Base-by-base conservation (phyloP, 2,113 vertebrate genomes). In the Condylura cristata region DNA sequence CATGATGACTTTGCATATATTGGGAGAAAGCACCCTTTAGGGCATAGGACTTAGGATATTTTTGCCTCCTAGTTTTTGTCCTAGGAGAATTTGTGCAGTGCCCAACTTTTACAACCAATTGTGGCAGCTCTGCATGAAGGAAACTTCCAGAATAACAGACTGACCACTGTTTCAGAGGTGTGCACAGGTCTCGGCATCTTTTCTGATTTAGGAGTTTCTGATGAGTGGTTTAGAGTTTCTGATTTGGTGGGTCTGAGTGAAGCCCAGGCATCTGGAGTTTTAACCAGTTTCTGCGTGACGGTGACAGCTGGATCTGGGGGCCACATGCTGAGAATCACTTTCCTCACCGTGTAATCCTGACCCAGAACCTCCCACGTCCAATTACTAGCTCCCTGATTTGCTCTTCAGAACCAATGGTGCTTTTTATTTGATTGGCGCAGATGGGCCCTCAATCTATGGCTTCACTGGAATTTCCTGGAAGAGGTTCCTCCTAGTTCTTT, bases 1-100 rank as follows among this genome's bases (percentile, higher is more conserved):
- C 76, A 41, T 88, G 66, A 90, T 93, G 3, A 53, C 48, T 93
- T 94, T 44, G 71, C 8, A 26, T 30, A 51, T 44, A 81, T 78
- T 71, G 87, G 44, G 34, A 76, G 74, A 93, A 91, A 66, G 5
- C 37, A 44, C 20, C 34, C n/a, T 53, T 53, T 1, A 72, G 61
- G 34, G 20, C 28, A 66, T 41, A 60, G 12, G 53, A 34, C 18
- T 85, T 34, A 37, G 46, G 51, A 88, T 37, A 39, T 53, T 91
- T 88, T 85, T 70, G 13, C 41, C 60, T 48, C 48, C 5, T 71
- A 65, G 70, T 76, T 46, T 39, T 14, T 14, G 20, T 34, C 8
- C 61, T 51, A 20, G 78, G 66, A 78, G 56, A 84, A 48, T 90
- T 76, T 92, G 48, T n/a, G 6, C 32, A 92, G 37, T 41, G 51